Evolutionary conservation across 2,888 invertebrate genomes (phyloP), one percentile per base, ranked within the genome.

Genomic region (Dicycla oo): DNA sequence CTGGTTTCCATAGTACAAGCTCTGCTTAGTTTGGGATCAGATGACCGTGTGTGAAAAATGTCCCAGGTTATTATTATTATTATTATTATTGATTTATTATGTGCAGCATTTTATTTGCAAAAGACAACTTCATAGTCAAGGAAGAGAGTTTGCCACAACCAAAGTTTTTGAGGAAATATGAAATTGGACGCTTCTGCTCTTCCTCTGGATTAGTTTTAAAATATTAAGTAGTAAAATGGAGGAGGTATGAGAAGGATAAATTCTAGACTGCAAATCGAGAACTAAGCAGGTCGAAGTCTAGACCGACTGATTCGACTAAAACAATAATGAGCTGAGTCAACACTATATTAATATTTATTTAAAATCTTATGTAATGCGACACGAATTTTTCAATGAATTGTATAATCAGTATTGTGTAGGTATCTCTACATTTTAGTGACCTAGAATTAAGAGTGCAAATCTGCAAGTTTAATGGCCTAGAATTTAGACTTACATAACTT

Each of bases 361-460:
- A 47, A 30, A 54, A 11, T 43, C 15, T 51, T 72, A 73, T 18
- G 34, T 58, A 73, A 71, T 11, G 11, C 34, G 34, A 73, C 34
- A 11, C 20, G 23, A 30, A 43, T 1, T 43, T 57, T 30, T 11
- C 15, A 58, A 49, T 49, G 40, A 10, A 8, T 34, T 3, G 18
- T 30, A 10, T 8, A 40, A 10, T 26, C 13, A 38, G 18, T 40
- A 18, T 54, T 38, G 23, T 54, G 45, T 38, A 20, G 30, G 2
- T 15, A 13, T 6, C 8, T 10, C 18, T 45, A 47, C 13, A 66
- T 34, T 65, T 6, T 2, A 15, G 20, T 18, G 20, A 49, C n/a
- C 34, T n/a, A 62, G 49, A 23, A 26, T 23, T 11, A 34, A 20
- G 13, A 38, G 7, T 20, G 10, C 23, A 23, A 30, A 30, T 30